Evolutionary conservation across 2,888 invertebrate species (phyloP).

Genomic region (Fabriciana adippe): DNA sequence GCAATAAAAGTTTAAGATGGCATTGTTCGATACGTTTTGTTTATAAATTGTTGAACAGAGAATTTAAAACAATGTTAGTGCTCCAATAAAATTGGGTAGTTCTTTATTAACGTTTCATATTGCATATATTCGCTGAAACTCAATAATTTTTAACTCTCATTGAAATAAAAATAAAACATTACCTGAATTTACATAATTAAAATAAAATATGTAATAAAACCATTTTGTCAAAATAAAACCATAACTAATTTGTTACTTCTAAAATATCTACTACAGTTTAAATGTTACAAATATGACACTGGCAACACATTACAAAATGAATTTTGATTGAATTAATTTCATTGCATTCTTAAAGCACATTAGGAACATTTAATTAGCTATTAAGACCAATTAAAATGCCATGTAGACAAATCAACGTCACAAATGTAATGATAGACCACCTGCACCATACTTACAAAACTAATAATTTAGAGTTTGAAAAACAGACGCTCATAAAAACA

Average conservation of each 20-base stretch:
- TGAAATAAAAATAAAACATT: too few relatives aligned
- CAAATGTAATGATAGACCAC: constrained; percentile 69
- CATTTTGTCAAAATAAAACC: too few relatives aligned
- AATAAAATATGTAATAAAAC: too few relatives aligned
- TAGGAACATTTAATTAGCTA: constrained; percentile 43
- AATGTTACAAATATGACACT: constrained; percentile 16
- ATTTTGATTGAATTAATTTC: constrained; percentile 31
- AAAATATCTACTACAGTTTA: too few relatives aligned
- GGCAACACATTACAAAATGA: constrained; percentile 26
- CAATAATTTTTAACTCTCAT: too few relatives aligned
- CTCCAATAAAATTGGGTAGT: not conserved
- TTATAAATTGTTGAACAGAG: not conserved
- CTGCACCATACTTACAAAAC: constrained; percentile 63
- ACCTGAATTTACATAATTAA: too few relatives aligned
- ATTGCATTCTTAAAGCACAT: constrained; percentile 31
- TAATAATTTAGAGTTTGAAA: constrained; percentile 67
- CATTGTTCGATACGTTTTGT: constrained; percentile 22
- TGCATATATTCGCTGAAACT: too few relatives aligned
- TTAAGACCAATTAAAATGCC: constrained; percentile 63
- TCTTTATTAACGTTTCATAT: not conserved
- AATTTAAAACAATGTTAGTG: not conserved
- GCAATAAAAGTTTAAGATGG: constrained; percentile 15
- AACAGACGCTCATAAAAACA: constrained; percentile 79
- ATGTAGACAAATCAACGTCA: constrained; percentile 54
- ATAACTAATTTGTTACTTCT: too few relatives aligned